Base-by-base conservation (phyloP, 2,888 invertebrate genomes). In the Psococerastis gibbosa region DNA sequence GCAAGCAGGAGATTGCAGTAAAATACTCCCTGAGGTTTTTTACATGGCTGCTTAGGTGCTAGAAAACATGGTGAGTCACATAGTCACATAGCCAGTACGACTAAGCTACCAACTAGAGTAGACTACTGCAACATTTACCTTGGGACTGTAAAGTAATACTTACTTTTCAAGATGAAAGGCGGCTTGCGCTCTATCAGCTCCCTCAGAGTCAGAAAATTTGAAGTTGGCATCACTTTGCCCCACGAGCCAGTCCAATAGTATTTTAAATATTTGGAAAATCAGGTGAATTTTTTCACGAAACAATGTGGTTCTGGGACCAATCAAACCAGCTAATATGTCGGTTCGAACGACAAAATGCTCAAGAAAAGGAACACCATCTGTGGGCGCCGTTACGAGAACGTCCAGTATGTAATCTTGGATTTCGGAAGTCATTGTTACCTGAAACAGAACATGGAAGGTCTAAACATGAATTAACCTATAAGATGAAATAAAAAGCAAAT, bases 141-240 rank as follows among this genome's bases (percentile, higher is more conserved):
- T n/a, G n/a, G n/a, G n/a, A n/a, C n/a, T n/a, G n/a, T n/a, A n/a
- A n/a, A n/a, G n/a, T n/a, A n/a, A n/a, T n/a, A 4, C 8, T 38
- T 38, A 38, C 38, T 22, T 38, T 38, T 38, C 38, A 17, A 38
- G 20, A 11, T 38, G 18, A 20, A 17, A 38, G 18, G 16, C 38
- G 11, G 20, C 8, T 20, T 3, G 6, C 4, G 38, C 38, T 22
- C 17, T 38, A 5, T n/a, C 15, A 13, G 38, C n/a, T 5, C 15
- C 6, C n/a, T 38, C 38, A 6, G 15, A 16, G 20, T 15, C 38
- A 13, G 17, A 20, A 20, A 38, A 20, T 3, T 38, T 22, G 5
- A 15, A 18, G n/a, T 5, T 6, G 17, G 22, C 13, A 20, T 38
- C 38, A 22, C 38, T 38, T 20, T 22, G n/a, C 11, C 22, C n/a